Evolutionary conservation across 2,797 vertebrate species (phyloP), one percentile per base, ranked within the genome.

Genomic region (Sus cebifrons): DNA sequence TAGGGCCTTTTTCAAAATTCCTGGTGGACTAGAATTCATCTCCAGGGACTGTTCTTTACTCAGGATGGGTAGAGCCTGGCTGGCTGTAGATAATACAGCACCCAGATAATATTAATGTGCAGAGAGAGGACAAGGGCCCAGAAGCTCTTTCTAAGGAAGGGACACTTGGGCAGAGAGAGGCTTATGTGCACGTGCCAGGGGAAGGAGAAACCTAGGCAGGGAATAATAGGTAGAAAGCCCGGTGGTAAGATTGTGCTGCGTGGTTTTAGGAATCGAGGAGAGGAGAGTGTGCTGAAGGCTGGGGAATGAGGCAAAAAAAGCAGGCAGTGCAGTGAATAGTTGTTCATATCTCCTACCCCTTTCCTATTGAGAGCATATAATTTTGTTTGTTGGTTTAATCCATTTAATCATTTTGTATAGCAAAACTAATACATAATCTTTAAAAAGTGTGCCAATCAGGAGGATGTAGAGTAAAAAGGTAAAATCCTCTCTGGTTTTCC

Each of bases 381-480:
- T 89, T 94, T 88, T 60, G 25, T 86, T 82, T 74, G 32, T n/a
- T 94, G 93, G 21, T 75, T 89, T 92, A 86, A 92, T 49, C 15
- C 4, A 84, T 49, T 89, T 54, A 86, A 75, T 94, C 95, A 89
- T 73, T 92, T 88, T 91, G 44, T 60, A 40, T 74, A 65, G 36
- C 40, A 82, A 92, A 97, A 93, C 44, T 77, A 84, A 73, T 54
- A 49, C 8, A 84, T n/a, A 54, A 12, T 64, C 25, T 96, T 91
- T 81, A 58, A 36, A 67, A 67, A 81, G 67, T 79, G 91, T 89
- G 21, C 58, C 77, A 64, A 64, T 84, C 49, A 78, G 49, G 82
- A 71, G 9, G 60, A 86, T 56, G 27, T 84, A 91, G 18, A 65
- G 27, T 68, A 73, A 84, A 95, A 95, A 87, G 88, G 14, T 81